Evolutionary conservation across 2,888 invertebrate genomes (phyloP), one percentile per base, ranked within the genome.

Genomic region (Cryptophagus acutangulus): DNA sequence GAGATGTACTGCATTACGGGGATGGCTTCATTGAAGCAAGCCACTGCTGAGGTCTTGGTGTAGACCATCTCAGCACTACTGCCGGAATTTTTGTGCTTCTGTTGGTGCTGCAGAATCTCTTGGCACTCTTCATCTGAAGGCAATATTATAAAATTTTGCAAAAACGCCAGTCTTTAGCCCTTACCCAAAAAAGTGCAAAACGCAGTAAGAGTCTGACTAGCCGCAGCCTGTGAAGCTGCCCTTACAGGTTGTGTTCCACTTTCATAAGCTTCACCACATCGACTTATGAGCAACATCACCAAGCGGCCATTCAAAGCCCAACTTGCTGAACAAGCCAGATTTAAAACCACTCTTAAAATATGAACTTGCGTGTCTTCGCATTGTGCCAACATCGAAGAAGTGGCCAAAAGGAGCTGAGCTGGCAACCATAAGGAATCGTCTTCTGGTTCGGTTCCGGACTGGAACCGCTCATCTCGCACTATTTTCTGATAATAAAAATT

Each of bases 351-450:
- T 33, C 82, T 75, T 55, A 83, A 71, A 51, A 78, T 77, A 62
- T 78, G 78, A 2, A 79, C 78, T 58, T 94, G 92, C 1, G 88
- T 86, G 52, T 95, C 93, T 59, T 93, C 92, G 39, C 87, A 73
- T 61, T 89, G 81, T 50, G 82, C 77, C 57, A 84, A 77, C 60
- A 88, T 82, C 0, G 84, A 84, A 14, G 86, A 81, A 38, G 94
- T 87, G 1, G 92, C 84, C 50, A 87, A 82, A 24, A 95, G 74
- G 40, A 95, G 75, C 69, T 95, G 95, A 2, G 91, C 87, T 3
- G 94, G 92, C 62, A 94, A 74, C 92, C 93, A 93, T 31, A 89
- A 74, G 1, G 90, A 90, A 70, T 93, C 92, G 65, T 90, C 88
- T 70, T 93, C 92, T 1, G 88, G 87, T 64, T 93, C 93, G 49